Conservation (phyloP, 2,113 vertebrate genomes). For the Psammodynastes pulverulentus region DNA sequence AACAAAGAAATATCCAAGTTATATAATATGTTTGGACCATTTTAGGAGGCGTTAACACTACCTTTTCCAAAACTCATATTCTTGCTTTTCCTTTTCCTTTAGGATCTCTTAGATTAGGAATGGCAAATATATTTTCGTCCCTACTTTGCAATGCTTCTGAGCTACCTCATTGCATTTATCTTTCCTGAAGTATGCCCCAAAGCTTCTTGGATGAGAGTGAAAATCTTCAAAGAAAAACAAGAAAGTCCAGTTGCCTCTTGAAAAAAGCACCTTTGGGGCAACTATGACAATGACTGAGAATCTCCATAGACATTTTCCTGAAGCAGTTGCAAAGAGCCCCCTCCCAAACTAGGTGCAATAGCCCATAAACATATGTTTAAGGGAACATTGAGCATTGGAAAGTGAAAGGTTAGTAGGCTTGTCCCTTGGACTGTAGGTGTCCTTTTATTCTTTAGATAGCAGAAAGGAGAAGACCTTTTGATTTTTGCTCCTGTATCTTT, state of each 20-base stretch:
- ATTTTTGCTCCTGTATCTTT: not conserved
- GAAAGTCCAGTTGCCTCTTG: no score
- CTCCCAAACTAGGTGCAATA: not conserved
- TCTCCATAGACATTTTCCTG: not conserved
- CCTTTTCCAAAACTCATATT: not conserved
- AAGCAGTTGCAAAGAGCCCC: not conserved
- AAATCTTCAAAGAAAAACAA: no score
- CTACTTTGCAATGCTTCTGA: not conserved
- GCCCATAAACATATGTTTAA: not conserved
- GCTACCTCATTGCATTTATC: not conserved
- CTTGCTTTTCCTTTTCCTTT: not conserved
- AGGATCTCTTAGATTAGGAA: not conserved
- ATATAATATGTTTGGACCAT: not conserved
- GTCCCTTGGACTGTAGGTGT: not conserved
- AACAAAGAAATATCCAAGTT: not conserved
- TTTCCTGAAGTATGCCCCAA: not conserved
- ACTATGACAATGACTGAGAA: no score
- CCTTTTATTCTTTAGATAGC: not conserved
- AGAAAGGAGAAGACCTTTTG: not conserved
- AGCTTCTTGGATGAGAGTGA: no score
- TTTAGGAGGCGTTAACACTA: not conserved
- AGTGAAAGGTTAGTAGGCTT: not conserved
- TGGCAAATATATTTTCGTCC: not conserved
- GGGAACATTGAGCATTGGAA: not conserved
- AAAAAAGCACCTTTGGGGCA: no score